phyloP scores from a whole-genome alignment of 2,113 vertebrate genomes.

The Hypanus sabinus region DNA sequence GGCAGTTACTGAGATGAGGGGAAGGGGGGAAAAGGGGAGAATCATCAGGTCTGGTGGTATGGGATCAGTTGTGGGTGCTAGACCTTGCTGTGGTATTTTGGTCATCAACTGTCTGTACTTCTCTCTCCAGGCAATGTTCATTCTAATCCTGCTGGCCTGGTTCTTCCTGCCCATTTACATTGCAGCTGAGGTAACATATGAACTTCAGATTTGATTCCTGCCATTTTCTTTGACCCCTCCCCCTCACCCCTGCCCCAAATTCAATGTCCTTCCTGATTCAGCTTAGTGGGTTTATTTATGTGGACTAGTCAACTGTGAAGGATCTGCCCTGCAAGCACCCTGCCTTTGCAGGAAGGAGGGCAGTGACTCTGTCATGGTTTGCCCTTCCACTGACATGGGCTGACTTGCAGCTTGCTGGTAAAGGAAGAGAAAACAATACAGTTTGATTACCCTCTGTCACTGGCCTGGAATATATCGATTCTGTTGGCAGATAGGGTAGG shows the following conservation, averaged over 20 bases:
- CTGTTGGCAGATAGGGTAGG: too few relatives aligned
- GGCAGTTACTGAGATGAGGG: too few relatives aligned
- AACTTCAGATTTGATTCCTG: neutral
- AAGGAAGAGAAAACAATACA: neutral
- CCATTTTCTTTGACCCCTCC: neutral
- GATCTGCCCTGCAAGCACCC: too few relatives aligned
- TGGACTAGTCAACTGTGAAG: neutral
- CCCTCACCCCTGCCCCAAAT: neutral
- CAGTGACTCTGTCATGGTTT: neutral
- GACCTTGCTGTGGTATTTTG: too few relatives aligned
- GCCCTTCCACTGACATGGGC: neutral
- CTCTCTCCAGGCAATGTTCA: constrained; percentile 72
- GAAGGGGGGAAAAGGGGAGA: too few relatives aligned
- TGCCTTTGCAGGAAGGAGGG: neutral
- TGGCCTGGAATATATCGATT: too few relatives aligned
- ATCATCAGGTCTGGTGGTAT: too few relatives aligned
- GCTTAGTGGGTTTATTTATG: neutral
- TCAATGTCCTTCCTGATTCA: neutral
- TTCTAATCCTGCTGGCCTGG: constrained; percentile 82
- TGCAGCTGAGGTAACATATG: constrained; percentile 69
- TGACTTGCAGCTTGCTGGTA: neutral
- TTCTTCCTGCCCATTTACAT: constrained; percentile 93
- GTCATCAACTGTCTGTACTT: neutral
- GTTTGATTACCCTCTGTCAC: too few relatives aligned
- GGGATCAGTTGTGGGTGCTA: too few relatives aligned